These are phyloP conservation scores for Graptemys geographica DNA, from an alignment of 2,797 vertebrate genomes.

Conservation along the genomic window DNA sequence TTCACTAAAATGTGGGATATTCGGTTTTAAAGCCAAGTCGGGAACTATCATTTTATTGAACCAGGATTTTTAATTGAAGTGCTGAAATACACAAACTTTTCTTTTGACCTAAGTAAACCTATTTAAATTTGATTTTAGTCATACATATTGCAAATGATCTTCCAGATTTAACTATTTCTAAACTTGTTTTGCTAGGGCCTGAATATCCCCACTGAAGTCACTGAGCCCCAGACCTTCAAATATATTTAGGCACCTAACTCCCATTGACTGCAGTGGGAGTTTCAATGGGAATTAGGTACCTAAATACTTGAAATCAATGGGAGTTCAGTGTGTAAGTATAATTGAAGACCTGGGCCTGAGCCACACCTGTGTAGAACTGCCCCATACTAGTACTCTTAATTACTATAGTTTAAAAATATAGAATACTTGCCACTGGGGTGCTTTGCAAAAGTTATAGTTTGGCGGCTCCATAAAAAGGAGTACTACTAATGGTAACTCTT, in stretches of 20 bases:
- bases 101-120: neutral
- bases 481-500: slow-evolving; percentile 30
- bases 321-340: neutral
- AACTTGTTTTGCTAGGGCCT: neutral
- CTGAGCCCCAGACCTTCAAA: neutral
- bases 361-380: too few relatives aligned
- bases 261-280: neutral
- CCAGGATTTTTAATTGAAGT: neutral
- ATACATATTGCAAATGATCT: neutral
- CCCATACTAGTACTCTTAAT: neutral
- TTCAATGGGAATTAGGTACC: neutral
- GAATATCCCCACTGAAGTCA: neutral
- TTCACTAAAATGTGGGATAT: neutral
- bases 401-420: slow-evolving; percentile 13
- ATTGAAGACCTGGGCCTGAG: neutral
- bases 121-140: neutral
- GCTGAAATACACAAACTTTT: neutral
- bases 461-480: slow-evolving; percentile 37
- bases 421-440: slow-evolving; percentile 30
- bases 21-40: neutral
- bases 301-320: neutral
- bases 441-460: slow-evolving; percentile 29
- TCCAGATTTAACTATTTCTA: neutral
- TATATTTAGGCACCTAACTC: neutral
- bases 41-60: neutral